A percentile compares a stretch with the other conserved stretches of the same genome.
Conservation (phyloP, 2,888 invertebrate species). For the Altica lythri region DNA sequence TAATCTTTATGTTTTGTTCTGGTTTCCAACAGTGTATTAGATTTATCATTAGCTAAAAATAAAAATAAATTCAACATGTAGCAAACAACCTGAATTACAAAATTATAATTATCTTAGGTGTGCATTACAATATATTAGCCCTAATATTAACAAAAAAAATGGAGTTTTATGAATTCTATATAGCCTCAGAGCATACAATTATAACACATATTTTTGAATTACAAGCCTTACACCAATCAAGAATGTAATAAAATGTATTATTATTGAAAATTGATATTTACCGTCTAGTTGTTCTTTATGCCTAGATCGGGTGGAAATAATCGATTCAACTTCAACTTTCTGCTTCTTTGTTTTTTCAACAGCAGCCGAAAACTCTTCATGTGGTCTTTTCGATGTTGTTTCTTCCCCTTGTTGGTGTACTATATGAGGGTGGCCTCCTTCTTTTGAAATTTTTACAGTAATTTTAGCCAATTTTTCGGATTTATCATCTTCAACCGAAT, state of each 20-base stretch:
- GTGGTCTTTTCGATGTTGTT: constrained; percentile 33
- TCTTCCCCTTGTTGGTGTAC: constrained; percentile 44
- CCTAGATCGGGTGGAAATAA: constrained; percentile 30
- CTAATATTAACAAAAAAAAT: too few species aligned
- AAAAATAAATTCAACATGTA: neutral
- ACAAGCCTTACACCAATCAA: too few species aligned
- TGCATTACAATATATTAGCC: too few species aligned
- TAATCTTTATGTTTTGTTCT: constrained; percentile 16
- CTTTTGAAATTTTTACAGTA: constrained; percentile 61
- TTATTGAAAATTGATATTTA: too few species aligned
- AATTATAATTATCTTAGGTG: too few species aligned
- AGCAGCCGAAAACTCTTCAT: constrained; percentile 33
- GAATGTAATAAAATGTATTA: too few species aligned
- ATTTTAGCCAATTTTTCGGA: constrained; percentile 60
- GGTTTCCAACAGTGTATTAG: neutral
- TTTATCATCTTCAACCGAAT: constrained; percentile 44
- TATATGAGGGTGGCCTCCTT: constrained; percentile 54
- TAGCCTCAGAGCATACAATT: too few species aligned
- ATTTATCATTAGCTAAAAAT: constrained; percentile 15
- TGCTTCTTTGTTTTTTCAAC: constrained; percentile 37
- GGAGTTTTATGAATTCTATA: too few species aligned
- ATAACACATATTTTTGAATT: too few species aligned
- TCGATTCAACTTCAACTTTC: constrained; percentile 32
- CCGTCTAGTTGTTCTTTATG: constrained; percentile 20
- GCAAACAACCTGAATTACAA: too few species aligned